Conservation (phyloP, 2,888 invertebrate species). For the Dryococelus australis region DNA sequence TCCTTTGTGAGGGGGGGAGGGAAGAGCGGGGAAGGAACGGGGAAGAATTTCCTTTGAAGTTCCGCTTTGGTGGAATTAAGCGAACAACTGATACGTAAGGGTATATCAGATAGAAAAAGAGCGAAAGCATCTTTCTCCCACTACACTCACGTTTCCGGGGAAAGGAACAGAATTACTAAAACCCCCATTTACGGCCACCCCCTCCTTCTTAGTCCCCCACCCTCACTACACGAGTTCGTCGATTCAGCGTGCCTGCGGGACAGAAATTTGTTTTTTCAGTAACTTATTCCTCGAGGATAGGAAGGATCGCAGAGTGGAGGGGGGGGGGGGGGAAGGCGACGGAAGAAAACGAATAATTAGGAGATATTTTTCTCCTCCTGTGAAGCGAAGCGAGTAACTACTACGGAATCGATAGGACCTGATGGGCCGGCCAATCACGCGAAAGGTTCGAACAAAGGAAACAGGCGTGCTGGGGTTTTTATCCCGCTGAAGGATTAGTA, state of each 20-base stretch:
- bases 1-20: not conserved
- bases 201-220: too few relatives aligned
- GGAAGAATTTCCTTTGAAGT: slow-evolving; percentile 38
- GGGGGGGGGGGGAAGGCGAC: not conserved
- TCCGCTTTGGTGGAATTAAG: slow-evolving; percentile 38
- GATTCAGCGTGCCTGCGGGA: too few relatives aligned
- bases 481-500: not conserved
- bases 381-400: not conserved
- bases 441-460: not conserved
- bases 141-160: not conserved
- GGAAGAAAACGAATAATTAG: not conserved
- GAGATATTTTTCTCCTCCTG: not conserved
- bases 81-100: slow-evolving; percentile 33
- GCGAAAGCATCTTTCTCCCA: not conserved
- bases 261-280: not conserved
- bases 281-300: not conserved
- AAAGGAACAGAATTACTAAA: too few relatives aligned
- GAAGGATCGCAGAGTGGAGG: too few relatives aligned
- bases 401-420: not conserved
- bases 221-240: too few relatives aligned
- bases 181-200: too few relatives aligned
- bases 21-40: too few relatives aligned
- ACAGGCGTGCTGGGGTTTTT: slow-evolving; percentile 5
- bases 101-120: not conserved
- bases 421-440: not conserved